Conservation (phyloP, 2,797 vertebrate species). For the Diglossa cyanea region DNA sequence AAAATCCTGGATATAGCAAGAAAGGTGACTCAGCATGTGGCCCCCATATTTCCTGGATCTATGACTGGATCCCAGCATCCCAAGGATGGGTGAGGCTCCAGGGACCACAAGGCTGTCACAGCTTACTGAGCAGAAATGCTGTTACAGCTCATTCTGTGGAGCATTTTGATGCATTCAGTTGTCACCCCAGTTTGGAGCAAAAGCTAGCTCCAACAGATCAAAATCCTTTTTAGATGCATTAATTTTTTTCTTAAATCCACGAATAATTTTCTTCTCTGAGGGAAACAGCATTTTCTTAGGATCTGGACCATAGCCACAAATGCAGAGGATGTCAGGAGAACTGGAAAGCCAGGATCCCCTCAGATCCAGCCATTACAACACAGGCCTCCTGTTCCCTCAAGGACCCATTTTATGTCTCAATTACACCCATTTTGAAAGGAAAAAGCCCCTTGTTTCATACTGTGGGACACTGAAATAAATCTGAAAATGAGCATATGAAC, state of each 20-base stretch:
- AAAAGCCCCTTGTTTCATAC: background rate
- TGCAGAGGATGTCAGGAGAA: background rate
- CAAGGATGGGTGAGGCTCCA: background rate
- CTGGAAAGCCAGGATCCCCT: background rate
- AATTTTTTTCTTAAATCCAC: background rate
- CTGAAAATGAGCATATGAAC: background rate
- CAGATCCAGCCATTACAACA: background rate
- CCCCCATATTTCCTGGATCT: background rate
- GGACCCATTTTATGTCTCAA: background rate
- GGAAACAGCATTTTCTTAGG: background rate
- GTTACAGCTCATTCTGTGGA: background rate
- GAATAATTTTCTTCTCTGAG: background rate
- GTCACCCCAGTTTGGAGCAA: background rate
- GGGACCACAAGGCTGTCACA: fast-evolving
- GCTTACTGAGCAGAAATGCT: background rate
- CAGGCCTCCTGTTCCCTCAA: background rate
- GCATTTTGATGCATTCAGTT: background rate
- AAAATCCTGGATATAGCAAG: background rate
- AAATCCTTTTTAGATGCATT: background rate
- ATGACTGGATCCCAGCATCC: background rate
- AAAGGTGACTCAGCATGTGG: fast-evolving
- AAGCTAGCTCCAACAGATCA: background rate
- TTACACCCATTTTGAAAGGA: background rate
- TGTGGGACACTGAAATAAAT: background rate
- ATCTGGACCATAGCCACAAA: background rate